Percentiles rank a stretch among this genome's conserved stretches.
phyloP scores from a whole-genome alignment of 2,888 invertebrate genomes.

The Villa cingulata region DNA sequence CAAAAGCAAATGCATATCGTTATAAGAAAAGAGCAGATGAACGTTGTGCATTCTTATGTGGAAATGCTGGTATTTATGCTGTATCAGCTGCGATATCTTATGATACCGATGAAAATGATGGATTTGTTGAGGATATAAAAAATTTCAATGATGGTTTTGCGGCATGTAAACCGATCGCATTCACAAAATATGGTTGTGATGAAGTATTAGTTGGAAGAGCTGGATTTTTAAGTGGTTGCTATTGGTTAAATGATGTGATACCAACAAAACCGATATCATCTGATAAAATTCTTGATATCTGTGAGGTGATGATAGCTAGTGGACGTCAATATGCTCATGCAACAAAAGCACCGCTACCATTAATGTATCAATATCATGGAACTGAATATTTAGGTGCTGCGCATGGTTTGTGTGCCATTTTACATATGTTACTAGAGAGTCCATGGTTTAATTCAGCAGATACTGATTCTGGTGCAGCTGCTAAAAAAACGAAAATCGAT shows the following conservation, averaged over 20 bases:
- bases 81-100: conserved; percentile 49
- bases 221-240: conserved; percentile 63
- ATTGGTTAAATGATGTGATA: conserved; percentile 47
- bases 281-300: conserved; percentile 48
- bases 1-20: conserved; percentile 41
- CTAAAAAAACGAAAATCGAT: conserved; percentile 22
- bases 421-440: conserved; percentile 49
- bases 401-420: conserved; percentile 51
- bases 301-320: conserved; percentile 53
- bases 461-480: conserved; percentile 20
- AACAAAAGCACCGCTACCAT: conserved; percentile 45
- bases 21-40: conserved; percentile 40
- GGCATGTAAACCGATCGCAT: conserved; percentile 40
- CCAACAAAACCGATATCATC: conserved; percentile 27
- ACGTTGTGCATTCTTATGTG: conserved; percentile 59
- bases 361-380: conserved; percentile 56
- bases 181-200: conserved; percentile 57
- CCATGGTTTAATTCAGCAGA: conserved; percentile 33
- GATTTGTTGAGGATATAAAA: conserved; percentile 31
- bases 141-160: conserved; percentile 31
- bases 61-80: conserved; percentile 64
- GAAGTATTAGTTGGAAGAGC: conserved; percentile 77
- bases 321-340: conserved; percentile 52
- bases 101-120: conserved; percentile 35
- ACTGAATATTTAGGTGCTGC: conserved; percentile 42